phyloP scores from a whole-genome alignment of 2,797 vertebrate genomes.

The Pogonophryne albipinna region DNA sequence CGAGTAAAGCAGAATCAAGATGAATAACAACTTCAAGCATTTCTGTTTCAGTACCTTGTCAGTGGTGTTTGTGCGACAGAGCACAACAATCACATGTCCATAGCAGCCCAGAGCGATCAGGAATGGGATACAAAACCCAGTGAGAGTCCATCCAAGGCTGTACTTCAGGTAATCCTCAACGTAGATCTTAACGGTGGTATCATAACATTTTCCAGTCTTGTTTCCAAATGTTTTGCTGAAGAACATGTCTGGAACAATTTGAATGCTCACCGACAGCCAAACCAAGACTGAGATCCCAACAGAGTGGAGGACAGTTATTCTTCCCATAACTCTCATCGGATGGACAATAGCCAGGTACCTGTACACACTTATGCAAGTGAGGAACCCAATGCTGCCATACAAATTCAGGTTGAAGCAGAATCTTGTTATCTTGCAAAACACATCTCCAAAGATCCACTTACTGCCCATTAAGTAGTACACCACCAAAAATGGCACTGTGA shows the following conservation, averaged over 20 bases:
- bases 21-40: constrained; percentile 79
- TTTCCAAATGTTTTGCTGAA: constrained; percentile 67
- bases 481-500: constrained; percentile 86
- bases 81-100: constrained; percentile 78
- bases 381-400: constrained; percentile 89
- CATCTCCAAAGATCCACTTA: constrained; percentile 82
- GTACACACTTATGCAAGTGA: constrained; percentile 88
- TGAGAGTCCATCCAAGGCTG: constrained; percentile 71
- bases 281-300: constrained; percentile 60
- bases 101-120: constrained; percentile 86
- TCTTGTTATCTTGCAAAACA: constrained; percentile 85
- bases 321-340: constrained; percentile 79
- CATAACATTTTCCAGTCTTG: constrained; percentile 30
- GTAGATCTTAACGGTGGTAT: constrained; percentile 54
- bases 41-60: constrained; percentile 73
- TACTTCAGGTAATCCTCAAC: constrained; percentile 77
- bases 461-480: constrained; percentile 75
- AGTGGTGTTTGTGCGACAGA: constrained; percentile 67
- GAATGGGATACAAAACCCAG: constrained; percentile 84
- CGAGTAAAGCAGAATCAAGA: constrained; percentile 85
- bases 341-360: constrained; percentile 87
- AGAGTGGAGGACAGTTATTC: constrained; percentile 58
- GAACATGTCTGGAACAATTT: constrained; percentile 79
- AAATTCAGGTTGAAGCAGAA: constrained; percentile 88
- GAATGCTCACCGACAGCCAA: constrained; percentile 79